Evolutionary conservation across 2,797 vertebrate species (phyloP).

Genomic region (Otolemur crassicaudatus): DNA sequence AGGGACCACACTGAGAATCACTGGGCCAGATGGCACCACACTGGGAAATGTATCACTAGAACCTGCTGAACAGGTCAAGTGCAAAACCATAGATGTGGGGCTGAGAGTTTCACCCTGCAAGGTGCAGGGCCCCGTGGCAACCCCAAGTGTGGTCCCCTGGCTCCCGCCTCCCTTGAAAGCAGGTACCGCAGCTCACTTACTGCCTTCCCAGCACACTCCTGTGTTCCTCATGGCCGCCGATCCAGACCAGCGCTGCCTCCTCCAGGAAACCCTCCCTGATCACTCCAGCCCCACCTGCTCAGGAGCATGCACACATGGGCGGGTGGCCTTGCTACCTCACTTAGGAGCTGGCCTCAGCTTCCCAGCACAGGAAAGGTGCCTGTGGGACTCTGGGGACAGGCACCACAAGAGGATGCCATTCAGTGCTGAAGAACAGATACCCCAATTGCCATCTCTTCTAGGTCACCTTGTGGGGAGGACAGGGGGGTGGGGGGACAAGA

Average conservation of each 20-base stretch:
- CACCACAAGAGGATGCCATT: not conserved
- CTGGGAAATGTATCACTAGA: not conserved
- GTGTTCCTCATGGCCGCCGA: not conserved
- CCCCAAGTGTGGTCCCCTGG: not conserved
- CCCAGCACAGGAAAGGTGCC: not conserved
- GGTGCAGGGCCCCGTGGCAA: too few species aligned
- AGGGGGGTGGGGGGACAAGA: not conserved
- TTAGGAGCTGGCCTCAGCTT: not conserved
- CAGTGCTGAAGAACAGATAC: not conserved
- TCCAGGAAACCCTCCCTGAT: slow-evolving; percentile 32
- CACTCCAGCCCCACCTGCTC: too few species aligned
- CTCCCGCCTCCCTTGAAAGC: not conserved
- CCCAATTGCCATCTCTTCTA: not conserved
- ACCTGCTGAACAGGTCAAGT: too few species aligned
- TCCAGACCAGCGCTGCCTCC: not conserved
- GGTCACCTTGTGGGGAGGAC: not conserved
- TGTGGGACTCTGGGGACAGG: not conserved
- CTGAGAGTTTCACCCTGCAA: not conserved
- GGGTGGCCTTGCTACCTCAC: not conserved
- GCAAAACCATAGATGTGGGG: not conserved
- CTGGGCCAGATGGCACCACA: too few species aligned
- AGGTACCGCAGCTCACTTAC: too few species aligned
- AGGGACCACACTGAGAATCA: not conserved
- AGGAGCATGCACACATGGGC: not conserved
- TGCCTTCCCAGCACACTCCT: not conserved